A percentile compares a stretch with the other conserved stretches of the same genome.
Conservation (phyloP, 2,888 invertebrate species). For the Nineta flava region DNA sequence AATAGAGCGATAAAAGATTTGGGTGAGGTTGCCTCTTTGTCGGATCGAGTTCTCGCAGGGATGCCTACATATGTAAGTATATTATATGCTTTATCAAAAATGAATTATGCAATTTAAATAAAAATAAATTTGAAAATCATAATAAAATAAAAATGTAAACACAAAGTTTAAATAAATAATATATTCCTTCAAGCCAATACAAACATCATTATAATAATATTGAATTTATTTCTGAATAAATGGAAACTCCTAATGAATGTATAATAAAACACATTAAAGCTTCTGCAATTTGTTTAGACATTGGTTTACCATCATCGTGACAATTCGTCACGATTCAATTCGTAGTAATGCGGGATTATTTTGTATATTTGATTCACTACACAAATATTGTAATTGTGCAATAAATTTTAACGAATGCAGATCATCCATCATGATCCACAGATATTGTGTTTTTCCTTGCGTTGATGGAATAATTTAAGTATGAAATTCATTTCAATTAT, state of each 20-base stretch:
- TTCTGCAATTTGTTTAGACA: slow-evolving; percentile 90
- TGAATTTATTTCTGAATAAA: too few species aligned
- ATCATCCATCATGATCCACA: slow-evolving; percentile 96
- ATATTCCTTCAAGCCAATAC: too few species aligned
- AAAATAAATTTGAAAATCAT: too few species aligned
- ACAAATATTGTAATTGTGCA: slow-evolving; percentile 69
- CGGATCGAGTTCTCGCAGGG: too few species aligned
- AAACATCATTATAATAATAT: too few species aligned
- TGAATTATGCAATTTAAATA: too few species aligned
- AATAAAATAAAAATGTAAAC: too few species aligned
- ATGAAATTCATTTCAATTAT: slow-evolving; percentile 70
- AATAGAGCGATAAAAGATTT: too few species aligned
- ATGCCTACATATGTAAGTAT: too few species aligned
- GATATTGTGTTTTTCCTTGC: slow-evolving; percentile 53
- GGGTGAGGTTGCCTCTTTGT: too few species aligned
- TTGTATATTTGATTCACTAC: slow-evolving; percentile 47
- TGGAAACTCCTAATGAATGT: slow-evolving; percentile 45
- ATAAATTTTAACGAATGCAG: slow-evolving; percentile 92
- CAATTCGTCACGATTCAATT: slow-evolving; percentile 88
- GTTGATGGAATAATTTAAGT: slow-evolving; percentile 47
- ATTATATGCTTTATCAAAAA: too few species aligned
- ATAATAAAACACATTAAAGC: slow-evolving; percentile 74
- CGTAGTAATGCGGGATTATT: slow-evolving; percentile 74
- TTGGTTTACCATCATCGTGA: slow-evolving; percentile 96
- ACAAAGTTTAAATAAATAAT: too few species aligned